A percentile compares a stretch with the other conserved stretches of the same genome.
Conservation (phyloP, 2,888 invertebrate genomes). For the Amphipoea oculea region DNA sequence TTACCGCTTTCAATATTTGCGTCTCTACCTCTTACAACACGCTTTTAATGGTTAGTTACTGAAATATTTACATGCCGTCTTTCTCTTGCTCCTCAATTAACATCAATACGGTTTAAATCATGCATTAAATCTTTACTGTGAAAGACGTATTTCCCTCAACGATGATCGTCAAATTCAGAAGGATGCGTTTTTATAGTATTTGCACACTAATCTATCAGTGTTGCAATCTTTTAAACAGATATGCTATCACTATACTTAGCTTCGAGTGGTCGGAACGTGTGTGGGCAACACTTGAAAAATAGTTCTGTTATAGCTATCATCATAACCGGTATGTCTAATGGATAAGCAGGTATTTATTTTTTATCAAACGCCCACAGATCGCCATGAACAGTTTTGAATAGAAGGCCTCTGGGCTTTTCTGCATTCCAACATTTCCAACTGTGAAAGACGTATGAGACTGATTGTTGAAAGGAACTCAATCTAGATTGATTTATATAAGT, state of each 20-base stretch:
- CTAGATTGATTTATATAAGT: conserved; percentile 1
- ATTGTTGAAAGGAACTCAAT: conserved; percentile 17
- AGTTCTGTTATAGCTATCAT: conserved; percentile 47
- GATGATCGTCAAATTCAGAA: conserved; percentile 18
- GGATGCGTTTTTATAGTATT: conserved; percentile 22
- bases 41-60: not conserved
- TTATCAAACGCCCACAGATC: conserved; percentile 43
- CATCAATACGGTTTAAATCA: conserved; percentile 23
- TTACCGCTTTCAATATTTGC: conserved; percentile 2
- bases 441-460: conserved; percentile 11
- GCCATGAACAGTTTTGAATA: conserved; percentile 39
- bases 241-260: conserved; percentile 52
- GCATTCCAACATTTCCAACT: conserved; percentile 15
- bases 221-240: conserved; percentile 61
- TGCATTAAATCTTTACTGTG: not conserved
- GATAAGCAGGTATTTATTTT: conserved; percentile 47
- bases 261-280: conserved; percentile 53
- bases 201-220: conserved; percentile 47
- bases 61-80: conserved; percentile 14
- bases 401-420: conserved; percentile 31
- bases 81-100: conserved; percentile 12
- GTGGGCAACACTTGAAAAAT: conserved; percentile 60
- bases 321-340: conserved; percentile 53
- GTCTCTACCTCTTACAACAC: not conserved
- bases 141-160: conserved; percentile 23